A percentile compares a stretch with the other conserved stretches of the same genome.
Conservation (phyloP, 2,113 vertebrate species). For the Motacilla alba region DNA sequence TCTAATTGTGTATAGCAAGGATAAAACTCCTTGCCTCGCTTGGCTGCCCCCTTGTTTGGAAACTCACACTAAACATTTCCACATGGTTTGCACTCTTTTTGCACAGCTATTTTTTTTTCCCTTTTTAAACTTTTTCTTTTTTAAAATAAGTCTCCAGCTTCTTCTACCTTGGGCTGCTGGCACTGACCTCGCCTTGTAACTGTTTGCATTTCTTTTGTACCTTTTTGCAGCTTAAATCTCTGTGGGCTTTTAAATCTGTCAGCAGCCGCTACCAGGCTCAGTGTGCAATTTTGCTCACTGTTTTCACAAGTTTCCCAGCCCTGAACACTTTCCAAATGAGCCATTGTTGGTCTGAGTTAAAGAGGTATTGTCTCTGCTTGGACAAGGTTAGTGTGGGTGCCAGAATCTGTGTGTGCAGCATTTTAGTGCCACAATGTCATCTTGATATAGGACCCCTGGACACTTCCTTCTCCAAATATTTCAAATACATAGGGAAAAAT, state of each 20-base stretch:
- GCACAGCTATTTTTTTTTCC: not conserved
- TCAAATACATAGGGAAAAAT: not conserved
- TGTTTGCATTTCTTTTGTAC: conserved; percentile 69
- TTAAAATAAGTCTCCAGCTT: conserved; percentile 3
- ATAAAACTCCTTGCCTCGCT: conserved; percentile 59
- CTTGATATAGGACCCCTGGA: not conserved
- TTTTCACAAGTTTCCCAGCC: conserved; percentile 66
- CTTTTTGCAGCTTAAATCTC: conserved; percentile 63
- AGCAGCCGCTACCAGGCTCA: conserved; percentile 64
- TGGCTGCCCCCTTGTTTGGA: conserved; percentile 63
- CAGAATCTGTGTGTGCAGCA: not conserved
- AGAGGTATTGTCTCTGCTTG: conserved; percentile 49
- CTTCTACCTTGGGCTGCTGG: conserved; percentile 55
- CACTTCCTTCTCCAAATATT: conserved; percentile 9
- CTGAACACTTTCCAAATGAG: conserved; percentile 60
- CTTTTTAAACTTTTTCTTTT: conserved; percentile 5
- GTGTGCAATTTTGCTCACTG: conserved; percentile 67
- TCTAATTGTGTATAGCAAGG: conserved; percentile 58
- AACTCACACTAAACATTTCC: conserved; percentile 70
- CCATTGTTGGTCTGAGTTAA: conserved; percentile 62
- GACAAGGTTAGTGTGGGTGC: not conserved
- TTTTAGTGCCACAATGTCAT: not conserved
- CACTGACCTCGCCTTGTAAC: conserved; percentile 54
- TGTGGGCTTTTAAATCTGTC: conserved; percentile 62
- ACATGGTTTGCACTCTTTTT: conserved; percentile 63